Conservation (phyloP, 2,888 invertebrate species). For the Aplocera efformata region DNA sequence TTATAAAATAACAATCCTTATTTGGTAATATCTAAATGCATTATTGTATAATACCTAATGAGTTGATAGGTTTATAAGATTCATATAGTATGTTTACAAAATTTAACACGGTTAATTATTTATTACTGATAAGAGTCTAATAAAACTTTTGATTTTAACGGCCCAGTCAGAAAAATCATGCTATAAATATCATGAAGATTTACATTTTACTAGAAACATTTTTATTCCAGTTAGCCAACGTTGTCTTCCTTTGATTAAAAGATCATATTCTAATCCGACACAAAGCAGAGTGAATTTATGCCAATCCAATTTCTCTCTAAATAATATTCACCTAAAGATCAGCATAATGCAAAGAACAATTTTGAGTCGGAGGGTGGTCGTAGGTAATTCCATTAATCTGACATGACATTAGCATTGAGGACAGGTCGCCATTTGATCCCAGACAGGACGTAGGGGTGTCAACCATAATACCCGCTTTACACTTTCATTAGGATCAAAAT, state of each 20-base stretch:
- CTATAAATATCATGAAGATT: no score
- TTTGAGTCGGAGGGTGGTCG: constrained; percentile 43
- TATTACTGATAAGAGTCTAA: no score
- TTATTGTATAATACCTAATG: no score
- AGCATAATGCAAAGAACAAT: constrained; percentile 42
- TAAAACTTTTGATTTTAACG: no score
- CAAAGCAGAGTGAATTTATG: constrained; percentile 18
- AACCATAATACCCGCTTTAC: background rate
- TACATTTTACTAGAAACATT: no score
- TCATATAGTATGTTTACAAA: no score
- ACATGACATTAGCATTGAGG: constrained; percentile 59
- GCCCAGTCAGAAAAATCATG: no score
- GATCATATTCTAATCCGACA: constrained; percentile 1
- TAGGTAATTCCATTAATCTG: constrained; percentile 68
- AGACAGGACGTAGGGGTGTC: constrained; percentile 32
- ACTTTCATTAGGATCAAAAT: no score
- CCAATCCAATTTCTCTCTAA: constrained; percentile 24
- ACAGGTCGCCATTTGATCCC: constrained; percentile 64
- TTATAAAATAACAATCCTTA: no score
- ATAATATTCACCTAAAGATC: constrained; percentile 43
- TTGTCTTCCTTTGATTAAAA: background rate
- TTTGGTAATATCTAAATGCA: no score
- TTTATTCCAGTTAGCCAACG: background rate
- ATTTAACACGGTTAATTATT: no score
- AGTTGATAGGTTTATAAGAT: no score